Conservation (phyloP, 2,888 invertebrate species). For the Cataglyphis cursor region DNA sequence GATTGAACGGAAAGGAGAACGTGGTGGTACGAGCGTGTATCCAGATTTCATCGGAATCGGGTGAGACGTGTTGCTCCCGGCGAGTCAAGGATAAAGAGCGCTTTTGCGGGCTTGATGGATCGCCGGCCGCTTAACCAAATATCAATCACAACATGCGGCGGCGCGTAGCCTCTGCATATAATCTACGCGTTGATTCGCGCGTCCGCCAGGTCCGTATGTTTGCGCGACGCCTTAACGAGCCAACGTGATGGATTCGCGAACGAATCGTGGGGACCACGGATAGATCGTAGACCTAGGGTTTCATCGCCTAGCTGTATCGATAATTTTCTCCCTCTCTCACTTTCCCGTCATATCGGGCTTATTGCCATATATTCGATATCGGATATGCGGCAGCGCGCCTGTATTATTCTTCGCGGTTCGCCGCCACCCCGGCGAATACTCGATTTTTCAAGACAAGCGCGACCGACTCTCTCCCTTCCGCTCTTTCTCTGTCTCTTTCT, state of each 20-base stretch:
- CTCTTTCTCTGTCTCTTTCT: neutral
- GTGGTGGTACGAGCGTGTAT: conserved; percentile 34
- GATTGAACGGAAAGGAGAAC: conserved; percentile 1
- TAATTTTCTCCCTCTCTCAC: neutral
- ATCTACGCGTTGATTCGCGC: conserved; percentile 76
- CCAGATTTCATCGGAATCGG: conserved; percentile 68
- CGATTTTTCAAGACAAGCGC: conserved; percentile 47
- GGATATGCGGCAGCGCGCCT: conserved; percentile 1
- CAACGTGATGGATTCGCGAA: conserved; percentile 65
- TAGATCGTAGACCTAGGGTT: conserved; percentile 31
- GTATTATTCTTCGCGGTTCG: conserved; percentile 37
- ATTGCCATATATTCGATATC: conserved; percentile 42
- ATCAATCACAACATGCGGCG: conserved; percentile 77
- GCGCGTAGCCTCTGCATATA: conserved; percentile 76
- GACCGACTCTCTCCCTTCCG: neutral
- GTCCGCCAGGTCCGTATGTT: conserved; percentile 65
- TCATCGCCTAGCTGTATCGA: conserved; percentile 42
- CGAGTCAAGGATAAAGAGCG: conserved; percentile 75
- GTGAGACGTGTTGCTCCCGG: conserved; percentile 70
- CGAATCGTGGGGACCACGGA: conserved; percentile 28
- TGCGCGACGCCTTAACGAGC: conserved; percentile 74
- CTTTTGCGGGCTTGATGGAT: conserved; percentile 79
- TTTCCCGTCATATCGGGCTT: neutral
- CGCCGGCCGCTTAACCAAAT: conserved; percentile 78
- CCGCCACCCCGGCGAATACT: conserved; percentile 1